Conservation (phyloP, 35 echinoderm and acorn worm genomes). For the Lytechinus pictus region DNA sequence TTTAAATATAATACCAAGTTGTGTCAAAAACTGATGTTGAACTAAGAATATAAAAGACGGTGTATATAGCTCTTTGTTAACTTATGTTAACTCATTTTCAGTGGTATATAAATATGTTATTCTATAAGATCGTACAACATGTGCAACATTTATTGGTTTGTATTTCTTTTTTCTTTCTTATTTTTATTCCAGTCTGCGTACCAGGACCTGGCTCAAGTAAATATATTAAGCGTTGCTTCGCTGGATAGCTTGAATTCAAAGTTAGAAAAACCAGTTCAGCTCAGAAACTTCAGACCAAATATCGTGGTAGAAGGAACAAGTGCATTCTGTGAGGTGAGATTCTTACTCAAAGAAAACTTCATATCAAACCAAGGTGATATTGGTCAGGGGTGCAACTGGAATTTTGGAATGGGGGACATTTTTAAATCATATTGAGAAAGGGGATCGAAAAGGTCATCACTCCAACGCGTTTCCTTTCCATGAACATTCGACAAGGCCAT, state of each 20-base stretch:
- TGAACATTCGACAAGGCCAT: too few relatives aligned
- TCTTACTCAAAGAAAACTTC: too few relatives aligned
- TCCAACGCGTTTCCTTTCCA: too few relatives aligned
- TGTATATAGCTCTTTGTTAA: too few relatives aligned
- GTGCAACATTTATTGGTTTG: background rate
- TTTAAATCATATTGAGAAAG: too few relatives aligned
- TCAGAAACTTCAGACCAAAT: slow-evolving; percentile 50
- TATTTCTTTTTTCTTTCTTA: background rate
- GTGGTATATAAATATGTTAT: background rate
- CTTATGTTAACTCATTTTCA: background rate
- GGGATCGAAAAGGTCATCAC: too few relatives aligned
- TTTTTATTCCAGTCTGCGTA: background rate
- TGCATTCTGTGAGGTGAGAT: slow-evolving; percentile 24
- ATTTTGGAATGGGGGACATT: too few relatives aligned
- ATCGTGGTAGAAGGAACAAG: slow-evolving; percentile 8
- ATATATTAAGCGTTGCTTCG: slow-evolving; percentile 15
- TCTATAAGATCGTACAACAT: background rate
- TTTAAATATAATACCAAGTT: too few relatives aligned
- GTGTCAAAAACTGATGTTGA: too few relatives aligned
- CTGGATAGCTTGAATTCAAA: background rate
- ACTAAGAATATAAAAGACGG: too few relatives aligned
- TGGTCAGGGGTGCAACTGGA: too few relatives aligned
- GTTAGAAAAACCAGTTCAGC: slow-evolving; percentile 25
- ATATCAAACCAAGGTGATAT: too few relatives aligned
- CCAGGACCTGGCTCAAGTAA: slow-evolving; percentile 30